Percentiles rank a stretch among this genome's conserved stretches.
phyloP scores from a whole-genome alignment of 2,113 vertebrate genomes.

The Dasyurus viverrinus region DNA sequence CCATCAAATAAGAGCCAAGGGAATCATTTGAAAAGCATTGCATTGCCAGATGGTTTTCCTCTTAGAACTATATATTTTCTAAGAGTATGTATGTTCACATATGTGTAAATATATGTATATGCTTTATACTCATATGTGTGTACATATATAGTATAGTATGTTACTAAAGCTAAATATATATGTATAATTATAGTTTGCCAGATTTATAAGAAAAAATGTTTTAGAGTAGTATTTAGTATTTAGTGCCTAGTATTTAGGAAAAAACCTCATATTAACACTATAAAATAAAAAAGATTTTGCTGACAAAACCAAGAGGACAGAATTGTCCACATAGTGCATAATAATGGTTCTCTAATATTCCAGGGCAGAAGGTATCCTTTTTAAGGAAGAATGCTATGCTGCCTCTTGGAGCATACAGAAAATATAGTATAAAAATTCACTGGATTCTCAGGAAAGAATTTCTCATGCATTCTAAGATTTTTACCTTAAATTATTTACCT shows the following conservation, averaged over 20 bases:
- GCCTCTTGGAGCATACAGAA: not conserved
- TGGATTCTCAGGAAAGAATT: slow-evolving; percentile 16
- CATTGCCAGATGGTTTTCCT: not conserved
- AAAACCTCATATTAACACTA: not conserved
- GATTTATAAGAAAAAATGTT: slow-evolving; percentile 11
- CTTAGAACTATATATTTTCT: not conserved
- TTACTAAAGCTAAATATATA: too few species aligned
- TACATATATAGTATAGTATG: not conserved
- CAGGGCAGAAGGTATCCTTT: not conserved
- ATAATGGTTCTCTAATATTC: not conserved
- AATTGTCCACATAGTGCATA: not conserved
- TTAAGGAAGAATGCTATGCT: not conserved
- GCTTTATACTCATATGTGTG: not conserved
- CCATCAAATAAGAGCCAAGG: not conserved
- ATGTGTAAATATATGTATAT: not conserved
- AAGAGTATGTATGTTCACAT: not conserved
- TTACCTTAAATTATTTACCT: slow-evolving; percentile 14
- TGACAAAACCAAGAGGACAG: slow-evolving; percentile 48
- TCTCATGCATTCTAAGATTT: slow-evolving; percentile 12
- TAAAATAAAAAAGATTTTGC: not conserved
- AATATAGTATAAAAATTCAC: not conserved
- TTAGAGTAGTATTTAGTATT: not conserved
- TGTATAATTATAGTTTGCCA: not conserved
- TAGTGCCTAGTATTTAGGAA: slow-evolving; percentile 13
- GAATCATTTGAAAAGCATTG: not conserved